Evolutionary conservation across 2,797 vertebrate species (phyloP).

Genomic region (Eidolon dupreanum): DNA sequence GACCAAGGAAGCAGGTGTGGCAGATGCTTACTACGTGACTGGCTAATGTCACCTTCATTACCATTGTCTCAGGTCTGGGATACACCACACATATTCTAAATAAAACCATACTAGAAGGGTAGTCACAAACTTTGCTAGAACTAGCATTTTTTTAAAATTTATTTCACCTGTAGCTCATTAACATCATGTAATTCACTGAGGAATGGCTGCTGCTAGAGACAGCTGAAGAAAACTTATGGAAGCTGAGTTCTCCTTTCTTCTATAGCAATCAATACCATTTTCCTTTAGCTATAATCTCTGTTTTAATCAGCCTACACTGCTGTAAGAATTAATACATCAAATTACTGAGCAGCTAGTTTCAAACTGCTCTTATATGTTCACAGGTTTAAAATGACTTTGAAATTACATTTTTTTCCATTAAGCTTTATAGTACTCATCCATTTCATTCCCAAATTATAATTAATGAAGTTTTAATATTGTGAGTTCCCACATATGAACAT

Average conservation of each 20-base stretch:
- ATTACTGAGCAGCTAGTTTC: constrained; percentile 34
- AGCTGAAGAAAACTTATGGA: background rate
- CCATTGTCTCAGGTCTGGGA: background rate
- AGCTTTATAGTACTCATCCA: background rate
- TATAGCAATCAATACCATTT: constrained; percentile 25
- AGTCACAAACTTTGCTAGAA: background rate
- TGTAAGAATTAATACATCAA: constrained; percentile 58
- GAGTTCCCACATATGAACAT: background rate
- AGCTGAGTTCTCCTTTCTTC: background rate
- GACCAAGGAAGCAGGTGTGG: background rate
- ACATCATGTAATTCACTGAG: background rate
- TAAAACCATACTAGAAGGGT: background rate
- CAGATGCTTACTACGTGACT: background rate
- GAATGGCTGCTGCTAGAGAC: background rate
- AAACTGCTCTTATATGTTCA: background rate
- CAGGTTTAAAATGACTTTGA: constrained; percentile 41
- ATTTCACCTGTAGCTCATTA: constrained; percentile 23
- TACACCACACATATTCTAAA: background rate
- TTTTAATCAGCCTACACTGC: constrained; percentile 53
- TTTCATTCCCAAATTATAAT: constrained; percentile 52
- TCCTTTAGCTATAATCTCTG: constrained; percentile 39
- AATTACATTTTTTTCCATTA: constrained; percentile 21
- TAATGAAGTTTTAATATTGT: constrained; percentile 29
- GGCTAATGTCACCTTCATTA: background rate
- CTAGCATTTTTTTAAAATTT: background rate